Base-by-base conservation (phyloP, 2,888 invertebrate genomes). In the Caenorhabditis sp. region DNA sequence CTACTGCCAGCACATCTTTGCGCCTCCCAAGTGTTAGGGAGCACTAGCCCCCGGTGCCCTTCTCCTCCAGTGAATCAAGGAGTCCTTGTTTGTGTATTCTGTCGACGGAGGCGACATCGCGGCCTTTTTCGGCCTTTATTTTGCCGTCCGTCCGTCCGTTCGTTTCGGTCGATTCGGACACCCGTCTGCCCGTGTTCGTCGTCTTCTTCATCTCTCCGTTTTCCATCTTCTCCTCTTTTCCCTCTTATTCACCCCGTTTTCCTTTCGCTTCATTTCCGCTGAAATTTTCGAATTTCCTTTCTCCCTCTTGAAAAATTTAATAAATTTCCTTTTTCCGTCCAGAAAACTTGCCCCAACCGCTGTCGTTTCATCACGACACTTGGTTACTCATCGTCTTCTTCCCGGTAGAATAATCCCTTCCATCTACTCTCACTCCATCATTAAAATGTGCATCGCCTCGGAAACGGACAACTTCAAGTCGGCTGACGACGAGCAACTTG, bases 311-410 rank as follows among this genome's bases (percentile, higher is more conserved):
- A 9, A 32, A 6, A 20, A 28, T 47, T 69, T 47, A 32, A 15
- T 22, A 22, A 22, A n/a, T 28, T 26, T 65, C 56, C 51, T 56
- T 64, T 47, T 37, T 28, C 37, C 51, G 47, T 74, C 53, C 76
- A 76, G 76, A 76, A 68, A 76, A 76, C 76, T 76, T 74, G 72
- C 40, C 40, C 56, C 47, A 13, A 28, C 37, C 20, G 44, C 24
- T 22, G 61, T 47, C 55, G 55, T 56, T 53, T 15, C 40, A n/a
- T 37, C 35, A 24, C 26, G 44, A 18, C 40, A 40, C 13, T 40
- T 47, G 47, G 47, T 47, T 47, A 47, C 47, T 5, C n/a, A n/a
- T n/a, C n/a, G n/a, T n/a, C 47, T 47, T 15, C 9, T 40, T 4
- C 22, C 58, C 47, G 47, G 20, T 47, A 47, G 20, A 47, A 32